Conservation (phyloP, 2,888 invertebrate species). For the Ormyrus rosae region DNA sequence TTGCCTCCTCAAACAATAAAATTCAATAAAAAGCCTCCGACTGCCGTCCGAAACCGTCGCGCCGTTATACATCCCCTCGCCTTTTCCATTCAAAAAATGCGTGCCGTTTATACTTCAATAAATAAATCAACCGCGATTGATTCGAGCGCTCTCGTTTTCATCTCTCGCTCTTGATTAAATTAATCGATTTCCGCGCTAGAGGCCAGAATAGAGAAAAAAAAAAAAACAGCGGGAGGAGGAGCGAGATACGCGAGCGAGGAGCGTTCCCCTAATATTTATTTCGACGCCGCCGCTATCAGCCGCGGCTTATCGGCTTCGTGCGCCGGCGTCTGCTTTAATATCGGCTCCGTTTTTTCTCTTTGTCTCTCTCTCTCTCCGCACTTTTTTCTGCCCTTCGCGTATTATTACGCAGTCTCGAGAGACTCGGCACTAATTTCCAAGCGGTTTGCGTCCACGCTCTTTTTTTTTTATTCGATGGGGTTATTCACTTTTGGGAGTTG, state of each 20-base stretch:
- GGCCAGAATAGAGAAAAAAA: not conserved
- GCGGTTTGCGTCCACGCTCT: not conserved
- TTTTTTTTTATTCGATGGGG: too few species aligned
- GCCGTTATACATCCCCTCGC: not conserved
- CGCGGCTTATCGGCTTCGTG: conserved; percentile 20
- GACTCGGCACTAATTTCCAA: conserved; percentile 6
- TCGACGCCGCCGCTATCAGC: conserved; percentile 6
- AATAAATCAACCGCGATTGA: conserved; percentile 9
- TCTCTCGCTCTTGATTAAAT: conserved; percentile 24
- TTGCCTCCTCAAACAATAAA: too few species aligned
- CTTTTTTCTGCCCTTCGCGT: not conserved
- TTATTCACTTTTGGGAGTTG: too few species aligned
- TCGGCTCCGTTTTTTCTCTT: conserved; percentile 31
- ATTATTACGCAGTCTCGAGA: not conserved
- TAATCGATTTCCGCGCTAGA: conserved; percentile 32
- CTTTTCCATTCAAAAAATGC: not conserved
- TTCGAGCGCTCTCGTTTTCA: conserved; percentile 50
- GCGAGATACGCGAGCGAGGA: not conserved
- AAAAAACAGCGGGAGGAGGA: not conserved
- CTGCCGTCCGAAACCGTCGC: too few species aligned
- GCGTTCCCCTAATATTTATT: conserved; percentile 3
- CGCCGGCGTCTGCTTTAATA: conserved; percentile 13
- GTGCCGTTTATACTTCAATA: conserved; percentile 7
- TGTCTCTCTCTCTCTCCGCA: conserved; percentile 14
- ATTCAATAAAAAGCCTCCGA: too few species aligned